Evolutionary conservation across 2,888 invertebrate genomes (phyloP), one percentile per base, ranked within the genome.

Genomic region (Cantharis rufa): DNA sequence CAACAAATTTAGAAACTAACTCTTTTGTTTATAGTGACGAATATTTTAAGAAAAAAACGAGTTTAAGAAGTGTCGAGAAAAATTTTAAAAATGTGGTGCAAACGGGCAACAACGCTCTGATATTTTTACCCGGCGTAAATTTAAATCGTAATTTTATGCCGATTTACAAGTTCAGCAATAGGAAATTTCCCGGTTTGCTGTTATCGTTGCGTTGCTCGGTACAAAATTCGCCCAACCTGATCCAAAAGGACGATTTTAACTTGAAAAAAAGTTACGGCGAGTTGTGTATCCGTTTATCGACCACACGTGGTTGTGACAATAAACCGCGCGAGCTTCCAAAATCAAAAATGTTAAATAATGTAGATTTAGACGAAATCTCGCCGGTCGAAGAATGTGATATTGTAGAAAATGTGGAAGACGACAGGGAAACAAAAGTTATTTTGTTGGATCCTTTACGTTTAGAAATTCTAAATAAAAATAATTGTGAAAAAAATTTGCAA

Each of bases 391-490:
- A 84, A 32, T 83, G 84, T 68, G 77, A 76, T 68, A 70, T 75
- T 24, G 70, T 61, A 28, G 74, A 71, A 16, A 71, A 71, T 48
- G 70, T 72, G 11, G 70, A 72, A 21, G 64, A 64, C n/a, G 21
- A 70, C 27, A 76, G 66, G 68, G 80, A 83, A 75, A 78, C 82
- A 21, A 89, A 89, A 81, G 83, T 89, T 13, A 82, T 90, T 73
- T 86, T 91, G 75, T 86, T 90, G 75, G 90, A 90, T 84, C 90
- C 90, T 62, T 82, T 90, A 75, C 82, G 89, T 61, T 87, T 91
- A 76, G 88, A 91, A 85, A 90, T 90, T 80, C 89, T 90, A 27
- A 82, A 85, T 79, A 86, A 84, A 83, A 83, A 83, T 80, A 82
- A 77, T 63, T 71, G 28, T 32, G 79, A 82, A 78, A 80, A 80